phyloP scores from a whole-genome alignment of 2,888 invertebrate species.

The Drosophila greeni region DNA sequence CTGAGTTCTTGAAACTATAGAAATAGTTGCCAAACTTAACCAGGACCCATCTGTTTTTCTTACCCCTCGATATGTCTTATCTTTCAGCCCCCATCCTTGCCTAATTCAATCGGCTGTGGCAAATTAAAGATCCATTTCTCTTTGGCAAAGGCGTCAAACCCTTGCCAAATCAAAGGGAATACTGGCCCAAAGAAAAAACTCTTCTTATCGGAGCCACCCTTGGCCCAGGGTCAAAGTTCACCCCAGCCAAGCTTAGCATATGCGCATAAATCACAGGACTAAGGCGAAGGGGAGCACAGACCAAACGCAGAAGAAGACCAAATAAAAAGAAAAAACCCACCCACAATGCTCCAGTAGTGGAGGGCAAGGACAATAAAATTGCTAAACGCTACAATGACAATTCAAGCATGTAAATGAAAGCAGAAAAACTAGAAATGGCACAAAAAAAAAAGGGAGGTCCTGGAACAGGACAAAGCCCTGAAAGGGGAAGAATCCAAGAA shows the following conservation, averaged over 20 bases:
- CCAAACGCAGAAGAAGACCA: conserved; percentile 17
- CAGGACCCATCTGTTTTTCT: neutral
- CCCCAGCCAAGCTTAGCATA: conserved; percentile 56
- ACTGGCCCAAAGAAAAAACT: conserved; percentile 38
- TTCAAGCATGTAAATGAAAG: conserved; percentile 75
- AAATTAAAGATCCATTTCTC: conserved; percentile 69
- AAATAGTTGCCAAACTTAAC: neutral
- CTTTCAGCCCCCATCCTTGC: conserved; percentile 38
- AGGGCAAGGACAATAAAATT: conserved; percentile 69
- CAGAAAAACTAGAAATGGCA: conserved; percentile 34
- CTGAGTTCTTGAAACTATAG: neutral
- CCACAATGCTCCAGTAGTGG: conserved; percentile 6
- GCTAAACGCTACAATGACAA: conserved; percentile 73
- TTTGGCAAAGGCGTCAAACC: conserved; percentile 54
- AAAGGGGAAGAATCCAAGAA: conserved; percentile 25
- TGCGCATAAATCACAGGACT: conserved; percentile 71
- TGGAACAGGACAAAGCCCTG: conserved; percentile 29
- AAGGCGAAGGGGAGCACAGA: conserved; percentile 36
- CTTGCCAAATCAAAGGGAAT: conserved; percentile 46
- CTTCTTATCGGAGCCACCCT: conserved; percentile 39
- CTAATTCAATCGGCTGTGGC: conserved; percentile 72
- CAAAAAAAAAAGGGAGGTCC: conserved; percentile 20
- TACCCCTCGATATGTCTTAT: neutral
- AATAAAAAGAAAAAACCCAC: conserved; percentile 36
- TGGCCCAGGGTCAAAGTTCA: conserved; percentile 68